These are phyloP conservation scores for Shinisaurus crocodilurus DNA, from an alignment of 2,113 vertebrate genomes.

Conservation along the genomic window DNA sequence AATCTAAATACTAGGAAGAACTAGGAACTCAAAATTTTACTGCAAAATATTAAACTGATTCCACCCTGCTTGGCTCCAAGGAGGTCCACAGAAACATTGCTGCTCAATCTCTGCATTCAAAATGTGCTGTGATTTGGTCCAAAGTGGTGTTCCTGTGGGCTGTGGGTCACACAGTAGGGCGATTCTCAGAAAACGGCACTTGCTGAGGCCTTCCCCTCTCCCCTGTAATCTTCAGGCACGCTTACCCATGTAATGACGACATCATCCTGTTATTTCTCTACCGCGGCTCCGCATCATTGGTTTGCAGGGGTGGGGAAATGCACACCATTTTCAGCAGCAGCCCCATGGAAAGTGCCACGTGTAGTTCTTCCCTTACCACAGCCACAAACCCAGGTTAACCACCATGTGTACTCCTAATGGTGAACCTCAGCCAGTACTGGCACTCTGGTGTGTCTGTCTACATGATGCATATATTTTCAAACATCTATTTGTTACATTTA, in stretches of 20 bases:
- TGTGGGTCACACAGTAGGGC: neutral
- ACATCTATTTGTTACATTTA: neutral
- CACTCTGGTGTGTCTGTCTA: neutral
- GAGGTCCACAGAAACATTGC: neutral
- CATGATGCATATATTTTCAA: neutral
- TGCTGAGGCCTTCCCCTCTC: neutral
- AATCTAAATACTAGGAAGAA: too few species aligned
- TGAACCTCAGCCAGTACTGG: neutral
- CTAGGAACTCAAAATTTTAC: neutral
- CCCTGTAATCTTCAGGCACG: neutral
- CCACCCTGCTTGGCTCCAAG: neutral
- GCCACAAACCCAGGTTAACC: too few species aligned
- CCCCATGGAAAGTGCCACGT: neutral
- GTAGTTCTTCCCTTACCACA: too few species aligned
- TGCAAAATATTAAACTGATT: neutral
- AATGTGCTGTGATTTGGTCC: neutral
- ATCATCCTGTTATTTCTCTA: neutral
- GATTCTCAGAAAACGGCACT: neutral
- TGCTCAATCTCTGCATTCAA: neutral
- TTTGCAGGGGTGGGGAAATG: neutral
- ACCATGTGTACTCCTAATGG: too few species aligned
- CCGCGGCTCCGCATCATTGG: neutral
- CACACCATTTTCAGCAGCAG: neutral
- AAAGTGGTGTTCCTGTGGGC: neutral
- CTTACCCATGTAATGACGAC: neutral